These are phyloP conservation scores for Xestia xanthographa DNA, from an alignment of 2,888 invertebrate genomes.

Conservation along the genomic window DNA sequence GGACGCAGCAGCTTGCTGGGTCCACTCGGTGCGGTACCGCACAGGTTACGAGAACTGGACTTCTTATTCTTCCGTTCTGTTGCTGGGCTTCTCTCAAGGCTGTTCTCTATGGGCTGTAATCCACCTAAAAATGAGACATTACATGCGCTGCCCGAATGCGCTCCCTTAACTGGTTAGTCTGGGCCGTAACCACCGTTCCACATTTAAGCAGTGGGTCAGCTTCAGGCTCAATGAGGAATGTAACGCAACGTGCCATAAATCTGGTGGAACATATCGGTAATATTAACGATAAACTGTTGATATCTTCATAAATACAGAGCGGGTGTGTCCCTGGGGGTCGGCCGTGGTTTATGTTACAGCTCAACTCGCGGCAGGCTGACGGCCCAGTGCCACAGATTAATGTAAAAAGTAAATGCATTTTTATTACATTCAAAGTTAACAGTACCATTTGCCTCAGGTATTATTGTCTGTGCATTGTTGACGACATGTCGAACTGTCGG, in stretches of 20 bases:
- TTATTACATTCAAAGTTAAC: no score
- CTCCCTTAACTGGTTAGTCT: background rate
- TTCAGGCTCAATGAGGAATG: background rate
- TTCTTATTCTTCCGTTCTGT: no score
- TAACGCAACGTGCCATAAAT: background rate
- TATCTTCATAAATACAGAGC: constrained; percentile 40
- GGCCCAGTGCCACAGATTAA: background rate
- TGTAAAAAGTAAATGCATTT: background rate
- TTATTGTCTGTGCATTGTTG: no score
- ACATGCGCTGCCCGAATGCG: background rate
- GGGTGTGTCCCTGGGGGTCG: constrained; percentile 16
- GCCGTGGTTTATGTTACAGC: background rate
- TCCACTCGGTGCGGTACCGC: no score
- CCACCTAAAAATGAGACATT: no score
- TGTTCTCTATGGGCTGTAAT: no score
- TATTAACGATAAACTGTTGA: constrained; percentile 16
- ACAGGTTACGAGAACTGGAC: no score
- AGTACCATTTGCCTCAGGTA: no score
- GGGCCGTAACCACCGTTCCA: background rate
- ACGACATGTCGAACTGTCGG: no score
- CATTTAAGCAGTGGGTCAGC: background rate
- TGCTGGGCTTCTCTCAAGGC: no score
- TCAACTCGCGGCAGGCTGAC: background rate
- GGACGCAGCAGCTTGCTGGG: no score
- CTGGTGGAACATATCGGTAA: constrained; percentile 6